Conservation (phyloP, 2,888 invertebrate species). For the Athalia rosae region DNA sequence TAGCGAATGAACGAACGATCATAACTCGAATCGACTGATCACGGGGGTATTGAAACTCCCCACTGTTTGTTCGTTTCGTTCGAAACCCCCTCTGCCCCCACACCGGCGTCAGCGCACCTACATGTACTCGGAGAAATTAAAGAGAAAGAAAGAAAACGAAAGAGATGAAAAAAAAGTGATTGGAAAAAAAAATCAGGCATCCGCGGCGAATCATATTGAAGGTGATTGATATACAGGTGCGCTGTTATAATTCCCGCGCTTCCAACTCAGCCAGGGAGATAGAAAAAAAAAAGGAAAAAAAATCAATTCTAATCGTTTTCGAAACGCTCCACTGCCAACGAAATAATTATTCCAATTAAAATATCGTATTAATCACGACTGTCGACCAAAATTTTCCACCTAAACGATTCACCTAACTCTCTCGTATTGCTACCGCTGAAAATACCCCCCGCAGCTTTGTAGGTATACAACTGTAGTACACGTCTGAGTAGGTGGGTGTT, state of each 20-base stretch:
- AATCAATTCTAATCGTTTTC: conserved; percentile 30
- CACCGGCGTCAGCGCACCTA: no score
- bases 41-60: conserved; percentile 26
- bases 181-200: conserved; percentile 6
- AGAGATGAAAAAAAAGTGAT: background rate
- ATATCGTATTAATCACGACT: conserved; percentile 37
- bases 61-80: conserved; percentile 19
- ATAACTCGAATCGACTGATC: conserved; percentile 30
- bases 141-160: no score
- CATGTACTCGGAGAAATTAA: no score
- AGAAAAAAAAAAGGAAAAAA: background rate
- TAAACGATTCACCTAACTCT: background rate
- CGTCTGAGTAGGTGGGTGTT: no score
- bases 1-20: conserved; percentile 6
- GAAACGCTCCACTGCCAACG: background rate
- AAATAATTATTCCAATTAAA: conserved; percentile 37
- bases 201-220: conserved; percentile 1
- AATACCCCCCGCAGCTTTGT: no score
- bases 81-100: background rate
- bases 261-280: no score
- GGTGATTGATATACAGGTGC: conserved; percentile 2
- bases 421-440: background rate
- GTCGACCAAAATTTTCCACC: conserved; percentile 5
- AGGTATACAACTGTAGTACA: no score
- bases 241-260: no score